Conservation (phyloP, 2,888 invertebrate genomes). For the Phengaris alcon region DNA sequence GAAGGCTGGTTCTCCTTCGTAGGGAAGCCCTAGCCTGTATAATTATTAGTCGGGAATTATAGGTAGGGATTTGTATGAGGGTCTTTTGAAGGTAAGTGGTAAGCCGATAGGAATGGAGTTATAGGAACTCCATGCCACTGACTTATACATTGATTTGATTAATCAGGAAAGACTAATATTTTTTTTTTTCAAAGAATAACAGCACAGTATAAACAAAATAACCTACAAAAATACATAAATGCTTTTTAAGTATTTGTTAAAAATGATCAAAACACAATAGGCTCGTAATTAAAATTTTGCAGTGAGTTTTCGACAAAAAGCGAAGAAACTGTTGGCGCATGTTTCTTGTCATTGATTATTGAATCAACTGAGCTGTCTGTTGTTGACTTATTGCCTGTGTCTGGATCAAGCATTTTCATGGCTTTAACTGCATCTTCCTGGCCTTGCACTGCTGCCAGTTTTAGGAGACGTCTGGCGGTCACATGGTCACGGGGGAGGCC, state of each 20-base stretch:
- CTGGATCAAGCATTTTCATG: slow-evolving; percentile 58
- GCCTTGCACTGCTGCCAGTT: slow-evolving; percentile 80
- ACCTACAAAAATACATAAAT: slow-evolving; percentile 14
- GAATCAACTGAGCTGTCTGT: slow-evolving; percentile 30
- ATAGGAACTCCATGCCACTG: no score
- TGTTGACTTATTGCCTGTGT: slow-evolving; percentile 44
- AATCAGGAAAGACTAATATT: background rate
- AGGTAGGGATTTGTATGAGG: no score
- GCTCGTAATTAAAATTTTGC: slow-evolving; percentile 45
- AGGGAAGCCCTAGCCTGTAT: no score
- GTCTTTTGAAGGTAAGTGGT: no score
- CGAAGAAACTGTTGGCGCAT: slow-evolving; percentile 55
- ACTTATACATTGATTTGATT: no score
- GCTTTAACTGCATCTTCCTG: slow-evolving; percentile 79
- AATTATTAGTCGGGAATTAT: no score
- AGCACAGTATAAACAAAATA: background rate
- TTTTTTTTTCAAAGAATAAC: background rate
- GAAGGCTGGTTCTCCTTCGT: no score
- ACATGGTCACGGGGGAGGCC: slow-evolving; percentile 72
- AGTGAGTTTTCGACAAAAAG: slow-evolving; percentile 60
- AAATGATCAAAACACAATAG: slow-evolving; percentile 46
- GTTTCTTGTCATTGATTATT: background rate
- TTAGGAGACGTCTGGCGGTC: slow-evolving; percentile 74
- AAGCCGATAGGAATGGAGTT: no score
- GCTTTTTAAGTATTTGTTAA: background rate